phyloP scores from a whole-genome alignment of 1,140 invertebrate species.

The Aphidius ervi region DNA sequence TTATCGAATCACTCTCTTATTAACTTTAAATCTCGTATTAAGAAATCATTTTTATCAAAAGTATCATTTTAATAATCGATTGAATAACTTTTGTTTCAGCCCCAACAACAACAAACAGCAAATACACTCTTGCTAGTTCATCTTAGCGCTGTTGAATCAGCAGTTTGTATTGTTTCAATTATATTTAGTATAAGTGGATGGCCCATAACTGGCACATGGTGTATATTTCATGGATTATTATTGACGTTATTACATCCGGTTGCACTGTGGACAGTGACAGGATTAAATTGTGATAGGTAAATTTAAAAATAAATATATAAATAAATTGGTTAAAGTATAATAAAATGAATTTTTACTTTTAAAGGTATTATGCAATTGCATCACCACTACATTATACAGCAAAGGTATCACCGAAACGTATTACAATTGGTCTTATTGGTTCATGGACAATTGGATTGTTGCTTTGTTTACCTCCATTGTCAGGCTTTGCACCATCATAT shows the following conservation, averaged over 20 bases:
- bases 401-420: constrained; percentile 63
- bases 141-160: constrained; percentile 63
- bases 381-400: constrained; percentile 72
- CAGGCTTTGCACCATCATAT: constrained; percentile 47
- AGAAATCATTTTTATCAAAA: no score
- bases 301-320: not conserved
- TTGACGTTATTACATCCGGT: constrained; percentile 69
- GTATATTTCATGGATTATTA: constrained; percentile 62
- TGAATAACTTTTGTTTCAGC: constrained; percentile 29
- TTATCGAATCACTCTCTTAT: no score
- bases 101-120: constrained; percentile 54
- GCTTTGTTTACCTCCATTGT: constrained; percentile 49
- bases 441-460: constrained; percentile 53
- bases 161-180: constrained; percentile 61
- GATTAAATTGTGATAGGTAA: constrained; percentile 69
- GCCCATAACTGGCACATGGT: constrained; percentile 55
- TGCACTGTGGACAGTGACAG: constrained; percentile 74
- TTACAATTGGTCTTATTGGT: constrained; percentile 47
- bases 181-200: constrained; percentile 52
- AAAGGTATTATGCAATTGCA: constrained; percentile 68
- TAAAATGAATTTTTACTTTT: constrained; percentile 16
- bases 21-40: no score
- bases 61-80: no score
- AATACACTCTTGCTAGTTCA: constrained; percentile 67
- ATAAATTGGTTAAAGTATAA: constrained; percentile 5